Evolutionary conservation across 2,888 invertebrate genomes (phyloP), one percentile per base, ranked within the genome.

Genomic region (Craniophora ligustri): DNA sequence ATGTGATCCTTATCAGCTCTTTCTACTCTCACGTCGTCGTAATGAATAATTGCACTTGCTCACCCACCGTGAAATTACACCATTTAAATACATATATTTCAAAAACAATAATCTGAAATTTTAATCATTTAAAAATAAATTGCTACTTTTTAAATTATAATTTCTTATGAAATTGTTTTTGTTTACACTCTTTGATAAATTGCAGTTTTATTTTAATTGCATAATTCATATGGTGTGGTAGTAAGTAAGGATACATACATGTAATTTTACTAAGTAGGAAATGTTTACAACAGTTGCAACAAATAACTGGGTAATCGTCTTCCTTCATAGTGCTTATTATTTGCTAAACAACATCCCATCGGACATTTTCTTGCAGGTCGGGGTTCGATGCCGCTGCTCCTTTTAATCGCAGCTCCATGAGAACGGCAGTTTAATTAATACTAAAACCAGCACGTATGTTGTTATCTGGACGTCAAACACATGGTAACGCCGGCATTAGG

Each of bases 31-130:
- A 88, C 89, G 85, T 87, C 81, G 85, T 84, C 80, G 77, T 69
- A 76, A 73, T 81, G 81, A 86, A 88, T 91, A 91, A 91, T 91
- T 90, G 86, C 86, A 54, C 72, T 68, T 78, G 84, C 75, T 78
- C 86, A 84, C 76, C 78, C 75, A 76, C 88, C 89, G 78, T 89
- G 86, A 89, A 91, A 91, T 90, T 87, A 90, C 85, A 79, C 81
- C 80, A 81, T 85, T 84, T 85, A 85, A 83, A 84, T 78, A 83
- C 78, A 79, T 80, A 84, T 81, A 78, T 78, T 79, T 78, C 77
- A 80, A 86, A n/a, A 87, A 87, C 82, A 85, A 84, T 84, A 81
- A 78, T 75, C 67, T 71, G 65, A 56, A 75, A 73, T 55, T 48
- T 67, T 74, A 73, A 72, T 75, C 76, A 76, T 71, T 78, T 72